A percentile compares a stretch with the other conserved stretches of the same genome.
Evolutionary conservation across 2,888 invertebrate genomes (phyloP).

Genomic region (Gandaritis pyraliata): DNA sequence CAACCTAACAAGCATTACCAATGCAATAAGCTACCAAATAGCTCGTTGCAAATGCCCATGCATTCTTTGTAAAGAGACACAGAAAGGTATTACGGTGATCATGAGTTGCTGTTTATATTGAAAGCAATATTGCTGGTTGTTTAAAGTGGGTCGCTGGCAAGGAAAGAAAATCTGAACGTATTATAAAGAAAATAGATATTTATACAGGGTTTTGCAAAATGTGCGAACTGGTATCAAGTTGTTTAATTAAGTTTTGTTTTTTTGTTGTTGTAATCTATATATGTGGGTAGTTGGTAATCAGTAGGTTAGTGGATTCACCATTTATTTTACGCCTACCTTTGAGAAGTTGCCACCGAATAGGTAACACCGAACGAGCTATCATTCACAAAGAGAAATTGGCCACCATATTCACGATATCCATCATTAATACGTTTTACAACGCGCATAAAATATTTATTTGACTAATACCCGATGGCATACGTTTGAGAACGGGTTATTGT

Average conservation of each 20-base stretch:
- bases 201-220: background rate
- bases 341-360: conserved; percentile 9
- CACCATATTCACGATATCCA: conserved; percentile 26
- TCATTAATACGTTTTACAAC: conserved; percentile 47
- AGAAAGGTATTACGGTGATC: conserved; percentile 22
- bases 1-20: conserved; percentile 70
- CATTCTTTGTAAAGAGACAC: conserved; percentile 32
- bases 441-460: conserved; percentile 54
- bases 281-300: no score
- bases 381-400: conserved; percentile 17
- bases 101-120: conserved; percentile 22
- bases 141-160: background rate
- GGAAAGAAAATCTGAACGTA: conserved; percentile 5
- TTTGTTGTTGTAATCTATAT: no score
- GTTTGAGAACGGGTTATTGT: conserved; percentile 22
- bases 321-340: background rate
- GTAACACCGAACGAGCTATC: conserved; percentile 4
- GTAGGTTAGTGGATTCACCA: background rate
- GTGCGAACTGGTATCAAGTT: no score
- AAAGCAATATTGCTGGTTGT: conserved; percentile 16
- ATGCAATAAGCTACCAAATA: conserved; percentile 66
- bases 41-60: conserved; percentile 48
- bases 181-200: conserved; percentile 4
- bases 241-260: no score
- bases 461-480: conserved; percentile 41